phyloP scores from a whole-genome alignment of 2,113 vertebrate species.

The Natator depressus region DNA sequence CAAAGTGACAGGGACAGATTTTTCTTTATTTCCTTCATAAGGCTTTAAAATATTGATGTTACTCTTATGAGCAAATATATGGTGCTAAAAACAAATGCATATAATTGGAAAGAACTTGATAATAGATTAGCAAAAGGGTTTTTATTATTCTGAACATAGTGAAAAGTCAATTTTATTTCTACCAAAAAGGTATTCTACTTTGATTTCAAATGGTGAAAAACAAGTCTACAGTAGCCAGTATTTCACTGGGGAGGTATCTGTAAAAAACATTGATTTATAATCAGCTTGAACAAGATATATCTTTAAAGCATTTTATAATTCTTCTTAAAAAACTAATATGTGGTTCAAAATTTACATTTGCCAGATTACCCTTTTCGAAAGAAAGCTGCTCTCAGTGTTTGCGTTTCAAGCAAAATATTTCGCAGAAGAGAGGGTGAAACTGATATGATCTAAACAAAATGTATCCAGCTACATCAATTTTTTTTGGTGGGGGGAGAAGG shows the following conservation, averaged over 20 bases:
- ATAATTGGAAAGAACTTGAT: neutral
- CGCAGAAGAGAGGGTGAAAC: neutral
- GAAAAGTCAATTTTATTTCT: neutral
- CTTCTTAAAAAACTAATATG: neutral
- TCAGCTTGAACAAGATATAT: neutral
- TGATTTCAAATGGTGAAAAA: neutral
- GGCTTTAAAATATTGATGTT: neutral
- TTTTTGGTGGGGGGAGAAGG: neutral
- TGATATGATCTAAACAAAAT: fast-evolving
- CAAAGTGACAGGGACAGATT: neutral
- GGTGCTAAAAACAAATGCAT: neutral
- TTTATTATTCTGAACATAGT: neutral
- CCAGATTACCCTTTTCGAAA: fast-evolving
- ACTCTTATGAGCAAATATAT: neutral
- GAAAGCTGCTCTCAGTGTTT: neutral
- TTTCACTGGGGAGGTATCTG: neutral
- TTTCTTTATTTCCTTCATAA: neutral
- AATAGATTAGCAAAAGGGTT: fast-evolving
- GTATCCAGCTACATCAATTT: neutral
- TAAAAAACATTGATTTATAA: neutral
- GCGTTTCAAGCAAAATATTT: neutral
- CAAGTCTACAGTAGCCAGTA: neutral
- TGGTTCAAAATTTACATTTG: neutral
- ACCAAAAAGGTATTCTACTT: fast-evolving
- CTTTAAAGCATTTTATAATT: neutral